These are phyloP conservation scores for Meriones unguiculatus DNA, from an alignment of 2,113 vertebrate species.

Conservation along the genomic window DNA sequence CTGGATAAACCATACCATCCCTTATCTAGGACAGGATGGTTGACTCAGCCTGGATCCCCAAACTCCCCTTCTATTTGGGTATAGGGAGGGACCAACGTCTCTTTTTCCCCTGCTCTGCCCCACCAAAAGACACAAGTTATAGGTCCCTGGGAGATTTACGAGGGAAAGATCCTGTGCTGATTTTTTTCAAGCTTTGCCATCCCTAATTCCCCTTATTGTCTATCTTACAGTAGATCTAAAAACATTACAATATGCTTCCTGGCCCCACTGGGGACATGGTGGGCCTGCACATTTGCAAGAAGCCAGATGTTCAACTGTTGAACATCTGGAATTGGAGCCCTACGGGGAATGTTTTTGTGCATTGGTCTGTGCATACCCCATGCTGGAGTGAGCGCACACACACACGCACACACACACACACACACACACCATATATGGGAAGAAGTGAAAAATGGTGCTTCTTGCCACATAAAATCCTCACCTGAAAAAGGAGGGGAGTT, in stretches of 20 bases:
- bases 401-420: too few relatives aligned
- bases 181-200: neutral
- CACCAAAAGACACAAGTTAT: neutral
- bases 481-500: neutral
- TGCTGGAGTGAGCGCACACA: too few relatives aligned
- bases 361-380: neutral
- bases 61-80: neutral
- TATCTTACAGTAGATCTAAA: neutral
- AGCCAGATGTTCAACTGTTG: neutral
- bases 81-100: neutral
- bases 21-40: neutral
- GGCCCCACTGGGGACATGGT: neutral
- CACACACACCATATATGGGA: neutral
- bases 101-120: neutral
- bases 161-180: neutral
- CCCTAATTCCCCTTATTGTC: neutral
- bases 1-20: neutral
- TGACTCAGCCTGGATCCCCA: neutral
- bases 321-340: neutral
- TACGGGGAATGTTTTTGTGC: neutral
- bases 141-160: neutral
- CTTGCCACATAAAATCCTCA: neutral
- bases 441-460: neutral
- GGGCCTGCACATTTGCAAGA: neutral
- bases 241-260: neutral